A percentile compares a stretch with the other conserved stretches of the same genome.
These are phyloP conservation scores for Peribatodes rhomboidaria DNA, from an alignment of 2,888 invertebrate genomes.

Conservation along the genomic window DNA sequence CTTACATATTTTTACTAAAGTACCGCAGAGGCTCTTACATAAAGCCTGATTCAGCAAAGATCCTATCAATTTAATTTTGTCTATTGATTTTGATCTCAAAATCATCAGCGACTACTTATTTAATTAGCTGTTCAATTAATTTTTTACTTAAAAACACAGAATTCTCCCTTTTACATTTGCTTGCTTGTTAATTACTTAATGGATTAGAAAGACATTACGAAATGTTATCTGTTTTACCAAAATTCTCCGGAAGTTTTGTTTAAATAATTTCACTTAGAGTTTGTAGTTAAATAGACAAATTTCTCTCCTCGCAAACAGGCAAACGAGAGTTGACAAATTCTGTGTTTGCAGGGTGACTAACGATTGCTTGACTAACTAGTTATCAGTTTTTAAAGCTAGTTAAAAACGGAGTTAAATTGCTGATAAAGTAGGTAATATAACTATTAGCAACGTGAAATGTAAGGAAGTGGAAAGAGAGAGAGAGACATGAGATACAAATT, in stretches of 20 bases:
- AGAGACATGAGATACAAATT: too few relatives aligned
- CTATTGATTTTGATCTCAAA: conserved; percentile 2
- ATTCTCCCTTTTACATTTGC: too few relatives aligned
- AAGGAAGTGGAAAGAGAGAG: too few relatives aligned
- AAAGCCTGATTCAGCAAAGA: background rate
- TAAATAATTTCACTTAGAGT: conserved; percentile 30
- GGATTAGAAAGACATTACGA: conserved; percentile 21
- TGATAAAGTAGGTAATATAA: too few relatives aligned
- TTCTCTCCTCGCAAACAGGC: conserved; percentile 31
- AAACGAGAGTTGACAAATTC: conserved; percentile 28
- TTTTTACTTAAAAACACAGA: too few relatives aligned
- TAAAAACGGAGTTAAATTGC: background rate
- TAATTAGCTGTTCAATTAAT: background rate
- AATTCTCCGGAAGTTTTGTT: conserved; percentile 27
- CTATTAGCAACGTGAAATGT: too few relatives aligned
- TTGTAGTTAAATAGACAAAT: conserved; percentile 29
- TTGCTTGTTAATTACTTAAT: conserved; percentile 8
- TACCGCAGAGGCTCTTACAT: background rate
- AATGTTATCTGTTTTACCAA: conserved; percentile 17
- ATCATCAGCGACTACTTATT: background rate
- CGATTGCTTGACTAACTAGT: conserved; percentile 1
- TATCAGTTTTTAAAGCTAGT: background rate
- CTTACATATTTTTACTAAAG: background rate
- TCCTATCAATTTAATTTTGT: background rate
- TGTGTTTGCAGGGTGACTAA: conserved; percentile 14